These are phyloP conservation scores for Geotrypetes seraphini DNA, from an alignment of 2,797 vertebrate genomes.

Conservation along the genomic window DNA sequence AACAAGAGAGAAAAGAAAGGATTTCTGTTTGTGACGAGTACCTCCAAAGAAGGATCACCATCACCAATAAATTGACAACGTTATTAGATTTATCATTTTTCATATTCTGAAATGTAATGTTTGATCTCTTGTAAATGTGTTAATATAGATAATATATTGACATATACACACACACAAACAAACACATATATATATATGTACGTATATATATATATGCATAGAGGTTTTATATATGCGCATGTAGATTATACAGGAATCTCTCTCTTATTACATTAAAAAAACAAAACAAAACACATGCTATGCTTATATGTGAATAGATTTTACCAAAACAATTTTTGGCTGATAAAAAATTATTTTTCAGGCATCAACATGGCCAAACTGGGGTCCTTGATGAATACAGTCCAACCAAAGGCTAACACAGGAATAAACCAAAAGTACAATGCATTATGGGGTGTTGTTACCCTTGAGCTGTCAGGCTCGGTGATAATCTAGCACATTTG, in stretches of 20 bases:
- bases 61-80: conserved; percentile 52
- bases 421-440: conserved; percentile 27
- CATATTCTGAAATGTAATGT: conserved; percentile 39
- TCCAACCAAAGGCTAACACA: conserved; percentile 82
- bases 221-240: conserved; percentile 50
- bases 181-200: conserved; percentile 34
- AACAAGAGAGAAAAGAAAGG: conserved; percentile 43
- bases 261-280: conserved; percentile 34
- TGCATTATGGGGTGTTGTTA: conserved; percentile 24
- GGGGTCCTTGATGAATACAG: conserved; percentile 76
- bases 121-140: conserved; percentile 34
- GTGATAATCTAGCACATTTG: no score
- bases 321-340: conserved; percentile 40
- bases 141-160: conserved; percentile 32
- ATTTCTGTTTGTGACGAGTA: conserved; percentile 44
- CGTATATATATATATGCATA: conserved; percentile 33
- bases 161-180: conserved; percentile 46
- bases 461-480: no score
- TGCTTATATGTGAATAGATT: conserved; percentile 43
- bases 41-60: conserved; percentile 49
- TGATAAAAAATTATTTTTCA: conserved; percentile 48
- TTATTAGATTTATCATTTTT: conserved; percentile 31
- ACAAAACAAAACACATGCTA: conserved; percentile 53
- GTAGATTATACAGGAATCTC: conserved; percentile 32
- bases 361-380: conserved; percentile 94